Base-by-base conservation (phyloP, 2,797 vertebrate species). In the Salmo trutta region DNA sequence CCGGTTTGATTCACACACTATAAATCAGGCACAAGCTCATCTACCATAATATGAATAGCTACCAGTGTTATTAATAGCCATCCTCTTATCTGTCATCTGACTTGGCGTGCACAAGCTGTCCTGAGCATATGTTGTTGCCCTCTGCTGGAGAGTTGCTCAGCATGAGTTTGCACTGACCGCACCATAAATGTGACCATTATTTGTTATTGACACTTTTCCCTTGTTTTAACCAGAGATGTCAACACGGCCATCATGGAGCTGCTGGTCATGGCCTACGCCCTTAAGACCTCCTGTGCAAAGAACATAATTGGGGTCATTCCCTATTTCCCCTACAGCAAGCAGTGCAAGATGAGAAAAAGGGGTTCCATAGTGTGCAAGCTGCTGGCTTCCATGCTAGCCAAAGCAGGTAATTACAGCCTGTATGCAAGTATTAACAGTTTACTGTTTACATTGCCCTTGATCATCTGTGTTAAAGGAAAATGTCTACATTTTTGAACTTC, bases 251-350 rank as follows among this genome's bases (percentile, higher is more conserved):
- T 99, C 76, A 99, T 99, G 98, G 98, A 99, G 93, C 89, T 99
- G 56, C 91, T 99, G 88, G 95, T 99, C 64, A 99, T 99, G 98
- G 96, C 97, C 0, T 99, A 99, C 0, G 98, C 98, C 0, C 95
- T 99, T 79, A 99, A 97, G 93, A 99, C 98, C 0, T 96, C 98
- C 67, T 99, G 98, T 78, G 98, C 98, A 78, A 95, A 96, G 92
- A 99, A 97, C 88, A 99, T 99, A 75, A 99, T 97, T 0, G 98
- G 98, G 0, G 98, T 99, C 77, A 99, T 99, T 83, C 98, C 98
- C 0, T 99, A 99, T 88, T 99, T 99, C 84, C 98, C 98, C 16
- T 99, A 99, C 90, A 99, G 98, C 95, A 99, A 99, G 83, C 98
- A 99, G 85, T 98, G 98, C 94, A 99, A 99, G 89, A 99, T 99